Percentiles rank a stretch among this genome's conserved stretches.
phyloP scores from a whole-genome alignment of 2,797 vertebrate species.

The Aldrovandia affinis region DNA sequence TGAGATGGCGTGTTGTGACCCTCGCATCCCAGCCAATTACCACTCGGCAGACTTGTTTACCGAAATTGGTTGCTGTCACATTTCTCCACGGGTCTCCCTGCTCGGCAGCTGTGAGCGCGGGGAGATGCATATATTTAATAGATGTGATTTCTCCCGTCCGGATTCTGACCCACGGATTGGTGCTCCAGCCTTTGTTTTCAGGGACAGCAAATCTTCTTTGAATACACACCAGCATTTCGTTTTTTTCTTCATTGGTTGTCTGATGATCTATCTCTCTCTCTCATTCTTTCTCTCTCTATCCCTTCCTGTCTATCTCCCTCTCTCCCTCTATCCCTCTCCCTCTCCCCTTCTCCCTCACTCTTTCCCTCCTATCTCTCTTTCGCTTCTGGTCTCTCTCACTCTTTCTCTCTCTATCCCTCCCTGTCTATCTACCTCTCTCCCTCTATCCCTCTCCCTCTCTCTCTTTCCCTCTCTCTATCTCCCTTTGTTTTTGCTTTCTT shows the following conservation, averaged over 20 bases:
- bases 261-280: too few relatives aligned
- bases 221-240: neutral
- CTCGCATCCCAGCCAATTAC: neutral
- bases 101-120: neutral
- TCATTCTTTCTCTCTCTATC: too few relatives aligned
- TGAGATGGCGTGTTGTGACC: neutral
- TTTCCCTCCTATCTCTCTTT: neutral
- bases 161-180: neutral
- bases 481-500: neutral
- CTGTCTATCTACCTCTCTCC: too few relatives aligned
- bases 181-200: neutral
- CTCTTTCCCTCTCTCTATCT: too few relatives aligned
- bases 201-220: neutral
- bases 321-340: too few relatives aligned
- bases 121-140: constrained; percentile 18
- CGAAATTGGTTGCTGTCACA: neutral
- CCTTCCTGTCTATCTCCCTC: too few relatives aligned
- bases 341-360: neutral
- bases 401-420: too few relatives aligned
- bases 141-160: neutral
- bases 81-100: neutral
- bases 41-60: neutral
- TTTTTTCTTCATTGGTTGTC: neutral
- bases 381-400: constrained; percentile 2
- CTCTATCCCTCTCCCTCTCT: too few relatives aligned